A percentile compares a stretch with the other conserved stretches of the same genome.
Conservation (phyloP, 2,113 vertebrate genomes). For the Podarcis raffonei region DNA sequence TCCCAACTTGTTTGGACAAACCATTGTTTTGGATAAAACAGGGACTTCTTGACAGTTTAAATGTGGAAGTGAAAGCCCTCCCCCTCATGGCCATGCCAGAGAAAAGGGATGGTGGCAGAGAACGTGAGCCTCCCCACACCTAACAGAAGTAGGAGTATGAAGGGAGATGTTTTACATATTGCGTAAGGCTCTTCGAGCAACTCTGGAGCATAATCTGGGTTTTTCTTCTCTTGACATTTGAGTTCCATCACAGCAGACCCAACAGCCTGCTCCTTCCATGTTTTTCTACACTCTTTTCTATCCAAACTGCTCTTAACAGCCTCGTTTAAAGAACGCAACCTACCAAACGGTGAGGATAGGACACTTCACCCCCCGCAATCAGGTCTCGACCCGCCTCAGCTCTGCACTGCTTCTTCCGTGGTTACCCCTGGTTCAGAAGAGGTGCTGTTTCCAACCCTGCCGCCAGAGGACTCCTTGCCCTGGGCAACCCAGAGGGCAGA, state of each 20-base stretch:
- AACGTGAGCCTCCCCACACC: neutral
- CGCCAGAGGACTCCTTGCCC: too few relatives aligned
- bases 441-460: neutral
- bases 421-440: neutral
- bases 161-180: neutral
- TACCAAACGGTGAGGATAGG: neutral
- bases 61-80: neutral
- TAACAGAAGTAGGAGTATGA: neutral
- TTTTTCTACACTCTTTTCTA: neutral
- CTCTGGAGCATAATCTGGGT: neutral
- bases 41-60: neutral
- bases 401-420: neutral
- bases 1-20: neutral
- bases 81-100: neutral
- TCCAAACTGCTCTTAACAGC: neutral
- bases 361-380: too few relatives aligned
- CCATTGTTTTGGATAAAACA: neutral
- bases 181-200: neutral
- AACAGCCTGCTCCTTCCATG: neutral
- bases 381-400: neutral
- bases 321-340: neutral
- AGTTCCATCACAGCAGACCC: neutral
- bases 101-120: neutral
- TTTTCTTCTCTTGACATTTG: neutral
- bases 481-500: too few relatives aligned